phyloP scores from a whole-genome alignment of 2,113 vertebrate genomes.

The Tachycineta bicolor region DNA sequence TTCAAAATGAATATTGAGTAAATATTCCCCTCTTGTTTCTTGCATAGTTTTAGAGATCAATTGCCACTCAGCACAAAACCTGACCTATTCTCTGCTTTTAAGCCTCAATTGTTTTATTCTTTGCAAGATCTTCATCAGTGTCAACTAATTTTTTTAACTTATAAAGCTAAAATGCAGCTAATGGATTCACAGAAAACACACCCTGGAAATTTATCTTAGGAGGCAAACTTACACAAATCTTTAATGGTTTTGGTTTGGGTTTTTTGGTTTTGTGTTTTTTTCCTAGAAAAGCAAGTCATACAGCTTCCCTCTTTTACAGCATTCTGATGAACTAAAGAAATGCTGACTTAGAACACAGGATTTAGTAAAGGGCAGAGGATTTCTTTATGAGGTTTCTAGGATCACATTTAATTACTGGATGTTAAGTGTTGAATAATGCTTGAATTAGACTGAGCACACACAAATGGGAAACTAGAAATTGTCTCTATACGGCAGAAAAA shows the following conservation, averaged over 20 bases:
- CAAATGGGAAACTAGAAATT: not conserved
- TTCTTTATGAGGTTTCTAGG: not conserved
- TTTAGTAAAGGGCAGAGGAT: not conserved
- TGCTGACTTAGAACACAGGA: not conserved
- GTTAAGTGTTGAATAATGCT: not conserved
- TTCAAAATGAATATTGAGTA: not conserved
- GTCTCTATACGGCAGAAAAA: not conserved
- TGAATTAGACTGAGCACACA: not conserved
- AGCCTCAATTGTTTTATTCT: not conserved
- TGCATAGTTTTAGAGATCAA: not conserved
- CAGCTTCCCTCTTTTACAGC: not conserved
- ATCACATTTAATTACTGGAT: not conserved
- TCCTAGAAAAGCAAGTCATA: not conserved
- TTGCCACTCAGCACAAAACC: not conserved
- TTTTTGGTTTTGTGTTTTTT: no score
- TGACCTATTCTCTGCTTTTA: not conserved
- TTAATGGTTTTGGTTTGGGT: fast-evolving
- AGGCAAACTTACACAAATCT: not conserved
- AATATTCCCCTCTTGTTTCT: not conserved
- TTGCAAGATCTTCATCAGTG: not conserved
- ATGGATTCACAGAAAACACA: not conserved
- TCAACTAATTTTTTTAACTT: not conserved
- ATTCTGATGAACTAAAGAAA: not conserved
- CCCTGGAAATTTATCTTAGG: not conserved
- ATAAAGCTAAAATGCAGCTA: not conserved